phyloP scores from a whole-genome alignment of 2,888 invertebrate genomes.

The Mactromeris polynyma region DNA sequence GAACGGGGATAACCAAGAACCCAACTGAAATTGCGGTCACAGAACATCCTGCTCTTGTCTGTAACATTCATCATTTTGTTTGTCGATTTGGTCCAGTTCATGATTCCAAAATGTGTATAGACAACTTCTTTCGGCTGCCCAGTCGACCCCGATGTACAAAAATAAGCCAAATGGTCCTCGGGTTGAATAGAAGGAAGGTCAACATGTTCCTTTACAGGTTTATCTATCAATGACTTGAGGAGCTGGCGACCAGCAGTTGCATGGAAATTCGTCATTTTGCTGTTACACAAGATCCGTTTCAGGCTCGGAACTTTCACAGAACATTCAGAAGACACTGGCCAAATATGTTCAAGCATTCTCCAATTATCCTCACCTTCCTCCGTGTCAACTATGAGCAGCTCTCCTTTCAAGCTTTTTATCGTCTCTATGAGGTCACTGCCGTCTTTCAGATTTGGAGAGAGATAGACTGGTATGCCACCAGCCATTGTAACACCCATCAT shows the following conservation, averaged over 20 bases:
- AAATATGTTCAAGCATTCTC: conserved; percentile 51
- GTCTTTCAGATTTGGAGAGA: conserved; percentile 48
- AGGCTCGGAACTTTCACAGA: conserved; percentile 44
- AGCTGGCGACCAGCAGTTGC: background rate
- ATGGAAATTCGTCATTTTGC: background rate
- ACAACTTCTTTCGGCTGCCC: conserved; percentile 58
- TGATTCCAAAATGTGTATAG: conserved; percentile 52
- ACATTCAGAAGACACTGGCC: background rate
- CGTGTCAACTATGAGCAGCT: conserved; percentile 47
- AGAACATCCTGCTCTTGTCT: conserved; percentile 35
- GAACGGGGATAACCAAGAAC: conserved; percentile 56
- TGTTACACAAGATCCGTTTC: conserved; percentile 41
- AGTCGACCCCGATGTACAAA: conserved; percentile 61
- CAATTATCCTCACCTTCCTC: conserved; percentile 41
- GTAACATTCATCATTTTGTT: conserved; percentile 21
- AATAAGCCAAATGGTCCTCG: conserved; percentile 53
- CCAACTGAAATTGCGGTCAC: conserved; percentile 62
- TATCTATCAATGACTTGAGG: background rate
- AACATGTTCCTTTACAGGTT: background rate
- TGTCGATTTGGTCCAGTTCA: conserved; percentile 50
- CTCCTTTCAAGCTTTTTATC: conserved; percentile 26
- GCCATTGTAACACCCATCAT: conserved; percentile 46
- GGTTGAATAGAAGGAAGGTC: conserved; percentile 55
- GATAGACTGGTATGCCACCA: conserved; percentile 54
- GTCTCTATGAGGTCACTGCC: conserved; percentile 60